Conservation (phyloP, 2,797 vertebrate species). For the Falco novaeseelandiae region DNA sequence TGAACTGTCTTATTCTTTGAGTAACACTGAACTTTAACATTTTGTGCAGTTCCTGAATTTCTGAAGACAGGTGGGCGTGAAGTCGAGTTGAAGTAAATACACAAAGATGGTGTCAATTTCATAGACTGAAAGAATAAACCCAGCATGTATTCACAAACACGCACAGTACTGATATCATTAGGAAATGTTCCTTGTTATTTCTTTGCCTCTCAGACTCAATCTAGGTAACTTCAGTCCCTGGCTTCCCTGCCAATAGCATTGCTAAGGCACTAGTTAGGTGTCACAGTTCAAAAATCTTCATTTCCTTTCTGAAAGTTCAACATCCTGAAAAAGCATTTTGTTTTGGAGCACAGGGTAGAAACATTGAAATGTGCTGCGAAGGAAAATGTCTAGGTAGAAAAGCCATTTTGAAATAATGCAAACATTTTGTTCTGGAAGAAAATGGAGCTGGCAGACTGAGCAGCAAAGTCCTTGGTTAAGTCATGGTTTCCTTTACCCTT, state of each 20-base stretch:
- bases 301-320: not conserved
- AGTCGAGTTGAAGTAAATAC: not conserved
- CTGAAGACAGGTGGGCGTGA: not conserved
- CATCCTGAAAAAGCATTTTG: not conserved
- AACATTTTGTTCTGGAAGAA: not conserved
- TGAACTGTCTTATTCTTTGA: not conserved
- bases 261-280: not conserved
- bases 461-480: not conserved
- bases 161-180: not conserved
- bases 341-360: not conserved
- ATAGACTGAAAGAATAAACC: not conserved
- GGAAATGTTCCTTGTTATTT: not conserved
- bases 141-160: not conserved
- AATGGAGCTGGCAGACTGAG: not conserved
- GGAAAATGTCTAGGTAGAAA: not conserved
- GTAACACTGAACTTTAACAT: not conserved
- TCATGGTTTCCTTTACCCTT: not conserved
- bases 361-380: not conserved
- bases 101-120: not conserved
- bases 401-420: not conserved
- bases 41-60: not conserved
- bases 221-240: not conserved
- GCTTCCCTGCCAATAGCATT: not conserved
- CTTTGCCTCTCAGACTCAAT: not conserved
- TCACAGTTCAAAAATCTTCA: not conserved